A percentile compares a stretch with the other conserved stretches of the same genome.
phyloP scores from a whole-genome alignment of 2,113 vertebrate genomes.

The Hyaena hyaena region DNA sequence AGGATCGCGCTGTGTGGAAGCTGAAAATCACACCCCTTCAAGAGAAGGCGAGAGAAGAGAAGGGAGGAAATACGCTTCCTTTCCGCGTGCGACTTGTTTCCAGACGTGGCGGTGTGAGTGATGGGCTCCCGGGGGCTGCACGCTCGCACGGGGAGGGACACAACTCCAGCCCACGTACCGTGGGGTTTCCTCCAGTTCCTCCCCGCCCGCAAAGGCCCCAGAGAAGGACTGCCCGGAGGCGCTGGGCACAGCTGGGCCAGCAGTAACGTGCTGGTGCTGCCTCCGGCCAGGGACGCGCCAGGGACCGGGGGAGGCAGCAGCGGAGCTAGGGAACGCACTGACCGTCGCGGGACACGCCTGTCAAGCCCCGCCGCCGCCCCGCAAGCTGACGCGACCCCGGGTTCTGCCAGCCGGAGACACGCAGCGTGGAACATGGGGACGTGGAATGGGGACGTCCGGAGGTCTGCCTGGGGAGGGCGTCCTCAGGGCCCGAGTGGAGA shows the following conservation, averaged over 20 bases:
- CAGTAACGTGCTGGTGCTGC: constrained; percentile 66
- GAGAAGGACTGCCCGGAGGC: constrained; percentile 28
- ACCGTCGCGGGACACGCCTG: rapidly evolving
- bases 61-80: constrained; percentile 72
- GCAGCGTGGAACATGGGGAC: rapidly evolving
- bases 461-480: rapidly evolving
- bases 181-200: constrained; percentile 65
- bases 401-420: rapidly evolving
- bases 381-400: rapidly evolving
- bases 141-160: rapidly evolving
- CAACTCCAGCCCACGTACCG: background rate
- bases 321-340: background rate
- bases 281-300: background rate
- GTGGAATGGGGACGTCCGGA: too few species aligned
- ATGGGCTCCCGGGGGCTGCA: background rate
- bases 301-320: background rate
- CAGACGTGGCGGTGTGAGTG: too few species aligned
- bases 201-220: constrained; percentile 26
- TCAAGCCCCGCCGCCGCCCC: background rate
- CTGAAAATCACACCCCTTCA: constrained; percentile 21
- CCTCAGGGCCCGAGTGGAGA: background rate
- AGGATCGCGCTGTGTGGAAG: constrained; percentile 41
- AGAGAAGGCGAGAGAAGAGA: constrained; percentile 34
- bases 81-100: background rate
- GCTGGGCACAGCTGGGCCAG: constrained; percentile 59